These are phyloP conservation scores for Aquatica leii DNA, from an alignment of 2,888 invertebrate species.

Conservation along the genomic window DNA sequence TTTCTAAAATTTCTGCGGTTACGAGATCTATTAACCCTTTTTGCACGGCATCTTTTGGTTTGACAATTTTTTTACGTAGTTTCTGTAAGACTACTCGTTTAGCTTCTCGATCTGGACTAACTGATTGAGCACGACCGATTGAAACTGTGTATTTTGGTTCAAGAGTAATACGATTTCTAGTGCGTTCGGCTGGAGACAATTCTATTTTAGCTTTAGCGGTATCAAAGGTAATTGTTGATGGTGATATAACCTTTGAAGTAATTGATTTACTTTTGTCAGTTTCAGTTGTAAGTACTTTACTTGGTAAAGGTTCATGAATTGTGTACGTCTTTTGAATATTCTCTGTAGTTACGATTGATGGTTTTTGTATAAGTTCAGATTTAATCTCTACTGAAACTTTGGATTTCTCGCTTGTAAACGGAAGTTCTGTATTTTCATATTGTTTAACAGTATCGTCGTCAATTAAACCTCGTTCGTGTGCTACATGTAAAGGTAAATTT, in stretches of 20 bases:
- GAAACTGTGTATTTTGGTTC: conserved; percentile 75
- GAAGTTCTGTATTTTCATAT: conserved; percentile 61
- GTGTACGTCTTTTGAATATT: conserved; percentile 61
- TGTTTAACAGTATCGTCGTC: conserved; percentile 65
- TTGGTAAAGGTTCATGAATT: conserved; percentile 58
- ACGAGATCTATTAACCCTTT: conserved; percentile 80
- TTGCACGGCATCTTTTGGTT: conserved; percentile 79
- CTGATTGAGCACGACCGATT: conserved; percentile 68
- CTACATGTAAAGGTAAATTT: conserved; percentile 81
- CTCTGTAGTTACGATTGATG: conserved; percentile 56
- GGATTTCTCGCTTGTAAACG: conserved; percentile 8
- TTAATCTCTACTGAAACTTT: conserved; percentile 26
- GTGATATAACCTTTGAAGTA: conserved; percentile 50
- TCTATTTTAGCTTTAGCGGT: conserved; percentile 51
- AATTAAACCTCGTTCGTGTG: conserved; percentile 79
- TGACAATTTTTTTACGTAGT: conserved; percentile 77
- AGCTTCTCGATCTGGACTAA: conserved; percentile 69
- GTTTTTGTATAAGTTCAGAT: conserved; percentile 32
- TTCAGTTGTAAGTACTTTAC: conserved; percentile 49
- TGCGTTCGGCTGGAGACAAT: conserved; percentile 67
- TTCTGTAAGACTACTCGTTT: conserved; percentile 79
- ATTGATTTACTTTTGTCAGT: conserved; percentile 44
- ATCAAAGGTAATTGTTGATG: conserved; percentile 53
- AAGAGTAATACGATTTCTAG: conserved; percentile 65
- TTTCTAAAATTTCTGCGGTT: conserved; percentile 75